Base-by-base conservation (phyloP, 2,113 vertebrate species). In the Eurypyga helias region DNA sequence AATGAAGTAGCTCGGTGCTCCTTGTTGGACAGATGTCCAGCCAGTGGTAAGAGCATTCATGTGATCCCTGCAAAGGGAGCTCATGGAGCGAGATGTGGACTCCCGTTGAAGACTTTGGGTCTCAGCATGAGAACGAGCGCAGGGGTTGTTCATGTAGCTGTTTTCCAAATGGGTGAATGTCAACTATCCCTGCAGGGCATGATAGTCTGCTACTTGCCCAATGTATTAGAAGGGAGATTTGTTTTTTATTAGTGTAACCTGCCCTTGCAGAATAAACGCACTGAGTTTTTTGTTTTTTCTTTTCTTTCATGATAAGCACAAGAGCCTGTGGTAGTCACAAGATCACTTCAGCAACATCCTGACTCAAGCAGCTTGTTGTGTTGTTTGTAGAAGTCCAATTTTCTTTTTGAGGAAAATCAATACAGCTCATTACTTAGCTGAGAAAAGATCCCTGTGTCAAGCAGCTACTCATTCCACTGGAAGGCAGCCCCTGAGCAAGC, bases 361-460 rank as follows among this genome's bases (percentile, higher is more conserved):
- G 82, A 51, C 57, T 92, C 87, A 87, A 87, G 89, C 70, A 80
- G 91, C 87, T 93, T 80, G 75, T 95, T 83, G 62, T 0, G 1
- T 82, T 95, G 77, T 83, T 95, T 93, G 58, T 73, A 45, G 62
- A 85, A 90, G 83, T 94, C 84, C 94, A 96, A 94, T 96, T 96
- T 97, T 92, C 83, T 94, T 93, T 94, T 87, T 89, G 93, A 94
- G 84, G 70, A 95, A 95, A 96, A 94, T 97, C 95, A 91, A 96
- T 97, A 82, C 36, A 93, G 36, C 70, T 96, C 89, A 95, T 95
- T 96, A 96, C 75, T 83, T 83, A 82, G 61, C 81, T 9, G 89
- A 96, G 94, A 92, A 96, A 92, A 93, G 49, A 91, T 87, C 87
- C 78, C 64, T 36, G 31, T 85, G 57, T 92, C 95, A 96, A 88